Conservation (phyloP, 2,888 invertebrate genomes). For the Nomada fabriciana region DNA sequence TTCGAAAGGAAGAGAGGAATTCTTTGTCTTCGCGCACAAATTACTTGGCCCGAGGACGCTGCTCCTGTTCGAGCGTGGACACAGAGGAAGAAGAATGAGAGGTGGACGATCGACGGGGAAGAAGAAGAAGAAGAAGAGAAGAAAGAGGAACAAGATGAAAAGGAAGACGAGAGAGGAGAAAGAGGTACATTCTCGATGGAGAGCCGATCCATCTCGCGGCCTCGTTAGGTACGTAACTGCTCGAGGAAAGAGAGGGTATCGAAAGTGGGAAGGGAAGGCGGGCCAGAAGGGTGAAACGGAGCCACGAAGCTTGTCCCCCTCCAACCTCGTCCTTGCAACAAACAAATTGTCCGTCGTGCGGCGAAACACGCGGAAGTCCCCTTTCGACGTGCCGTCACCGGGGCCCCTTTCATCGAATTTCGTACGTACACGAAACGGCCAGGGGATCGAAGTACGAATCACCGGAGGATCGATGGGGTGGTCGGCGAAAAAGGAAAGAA, state of each 20-base stretch:
- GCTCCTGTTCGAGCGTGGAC: slow-evolving; percentile 64
- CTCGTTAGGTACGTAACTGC: slow-evolving; percentile 73
- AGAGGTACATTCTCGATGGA: slow-evolving; percentile 66
- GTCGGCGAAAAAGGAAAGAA: slow-evolving; percentile 58
- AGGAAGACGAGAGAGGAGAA: slow-evolving; percentile 25
- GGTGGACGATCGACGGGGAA: slow-evolving; percentile 3
- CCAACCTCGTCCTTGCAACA: slow-evolving; percentile 61
- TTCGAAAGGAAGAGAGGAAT: slow-evolving; percentile 58
- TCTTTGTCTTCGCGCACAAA: slow-evolving; percentile 69
- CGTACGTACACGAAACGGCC: slow-evolving; percentile 53
- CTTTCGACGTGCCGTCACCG: slow-evolving; percentile 56
- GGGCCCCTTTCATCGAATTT: slow-evolving; percentile 55
- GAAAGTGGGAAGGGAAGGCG: slow-evolving; percentile 47
- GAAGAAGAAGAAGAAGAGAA: background rate
- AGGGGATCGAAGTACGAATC: slow-evolving; percentile 53
- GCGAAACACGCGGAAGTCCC: slow-evolving; percentile 69
- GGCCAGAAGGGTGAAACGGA: slow-evolving; percentile 54
- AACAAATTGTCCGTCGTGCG: slow-evolving; percentile 72
- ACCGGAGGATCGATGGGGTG: slow-evolving; percentile 55
- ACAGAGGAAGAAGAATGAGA: slow-evolving; percentile 49
- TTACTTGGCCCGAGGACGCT: slow-evolving; percentile 58
- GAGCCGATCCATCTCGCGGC: slow-evolving; percentile 74
- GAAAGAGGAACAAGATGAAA: background rate
- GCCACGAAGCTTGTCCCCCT: slow-evolving; percentile 34
- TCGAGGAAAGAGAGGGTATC: slow-evolving; percentile 41